A percentile compares a stretch with the other conserved stretches of the same genome.
Conservation (phyloP, 1,140 invertebrate species). For the Asbolus verrucosus region DNA sequence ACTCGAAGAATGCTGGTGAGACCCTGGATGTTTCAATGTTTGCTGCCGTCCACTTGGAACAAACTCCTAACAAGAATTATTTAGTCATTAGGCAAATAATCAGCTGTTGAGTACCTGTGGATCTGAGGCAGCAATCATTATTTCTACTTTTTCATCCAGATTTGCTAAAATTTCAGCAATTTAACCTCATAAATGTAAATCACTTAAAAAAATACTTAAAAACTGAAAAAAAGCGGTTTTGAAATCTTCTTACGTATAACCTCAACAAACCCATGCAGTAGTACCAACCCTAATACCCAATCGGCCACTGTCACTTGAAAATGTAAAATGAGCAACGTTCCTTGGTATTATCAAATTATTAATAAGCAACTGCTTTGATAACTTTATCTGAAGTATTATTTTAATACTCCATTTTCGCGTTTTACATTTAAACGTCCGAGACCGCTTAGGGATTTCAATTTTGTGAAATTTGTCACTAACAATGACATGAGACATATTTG, state of each 20-base stretch:
- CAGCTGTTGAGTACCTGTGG: slow-evolving; percentile 73
- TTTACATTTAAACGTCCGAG: too few species aligned
- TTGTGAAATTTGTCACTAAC: too few species aligned
- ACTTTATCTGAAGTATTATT: too few species aligned
- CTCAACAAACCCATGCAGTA: background rate
- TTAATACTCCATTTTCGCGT: too few species aligned
- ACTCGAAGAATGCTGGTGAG: slow-evolving; percentile 65
- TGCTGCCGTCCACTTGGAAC: slow-evolving; percentile 88
- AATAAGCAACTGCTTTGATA: too few species aligned
- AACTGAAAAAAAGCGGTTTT: background rate
- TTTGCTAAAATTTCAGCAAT: slow-evolving; percentile 66
- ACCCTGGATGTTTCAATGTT: slow-evolving; percentile 81
- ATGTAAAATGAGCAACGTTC: too few species aligned
- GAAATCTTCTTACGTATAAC: background rate
- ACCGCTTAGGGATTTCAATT: too few species aligned
- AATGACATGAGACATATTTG: too few species aligned
- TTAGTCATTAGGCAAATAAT: slow-evolving; percentile 45
- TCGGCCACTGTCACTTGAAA: too few species aligned
- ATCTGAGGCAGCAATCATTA: slow-evolving; percentile 84
- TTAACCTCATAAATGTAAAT: background rate
- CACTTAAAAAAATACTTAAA: background rate
- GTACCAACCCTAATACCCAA: too few species aligned
- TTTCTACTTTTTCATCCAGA: slow-evolving; percentile 81
- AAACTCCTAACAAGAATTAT: slow-evolving; percentile 77
- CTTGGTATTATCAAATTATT: too few species aligned